These are phyloP conservation scores for Vanacampus margaritifer DNA, from an alignment of 2,113 vertebrate genomes.

Conservation along the genomic window DNA sequence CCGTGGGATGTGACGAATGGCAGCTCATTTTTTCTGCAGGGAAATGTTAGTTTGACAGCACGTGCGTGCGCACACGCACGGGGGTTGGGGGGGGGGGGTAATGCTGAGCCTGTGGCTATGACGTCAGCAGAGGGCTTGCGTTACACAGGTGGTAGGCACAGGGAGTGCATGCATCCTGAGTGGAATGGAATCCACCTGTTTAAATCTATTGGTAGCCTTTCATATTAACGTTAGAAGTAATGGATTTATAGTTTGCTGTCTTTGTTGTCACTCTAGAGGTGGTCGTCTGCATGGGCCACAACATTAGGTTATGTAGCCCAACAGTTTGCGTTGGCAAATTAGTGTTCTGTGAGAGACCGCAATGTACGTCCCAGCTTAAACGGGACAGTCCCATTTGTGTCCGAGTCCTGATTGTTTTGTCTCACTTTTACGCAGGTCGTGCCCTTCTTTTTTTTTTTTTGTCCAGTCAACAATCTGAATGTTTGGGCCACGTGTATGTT, in stretches of 20 bases:
- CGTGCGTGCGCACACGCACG: not conserved
- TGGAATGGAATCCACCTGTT: not conserved
- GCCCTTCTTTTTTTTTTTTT: no score
- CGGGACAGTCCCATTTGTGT: no score
- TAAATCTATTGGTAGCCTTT: not conserved
- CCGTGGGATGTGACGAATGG: conserved; percentile 1
- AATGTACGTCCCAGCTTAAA: no score
- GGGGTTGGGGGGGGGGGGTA: no score
- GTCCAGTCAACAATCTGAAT: no score
- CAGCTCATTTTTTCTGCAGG: conserved; percentile 10
- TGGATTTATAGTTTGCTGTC: not conserved
- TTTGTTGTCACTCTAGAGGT: not conserved
- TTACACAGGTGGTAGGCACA: conserved; percentile 34
- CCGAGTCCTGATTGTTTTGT: no score
- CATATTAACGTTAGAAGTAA: not conserved
- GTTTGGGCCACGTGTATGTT: no score
- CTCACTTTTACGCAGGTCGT: no score
- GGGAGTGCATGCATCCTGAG: not conserved
- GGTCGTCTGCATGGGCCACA: not conserved
- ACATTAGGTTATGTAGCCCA: not conserved
- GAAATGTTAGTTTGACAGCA: not conserved
- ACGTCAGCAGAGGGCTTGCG: conserved; percentile 37
- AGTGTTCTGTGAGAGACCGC: not conserved
- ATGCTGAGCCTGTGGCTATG: conserved; percentile 36
- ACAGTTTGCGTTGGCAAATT: not conserved